Evolutionary conservation across 1,140 invertebrate genomes (phyloP), one percentile per base, ranked within the genome.

Genomic region (Asbolus verrucosus): DNA sequence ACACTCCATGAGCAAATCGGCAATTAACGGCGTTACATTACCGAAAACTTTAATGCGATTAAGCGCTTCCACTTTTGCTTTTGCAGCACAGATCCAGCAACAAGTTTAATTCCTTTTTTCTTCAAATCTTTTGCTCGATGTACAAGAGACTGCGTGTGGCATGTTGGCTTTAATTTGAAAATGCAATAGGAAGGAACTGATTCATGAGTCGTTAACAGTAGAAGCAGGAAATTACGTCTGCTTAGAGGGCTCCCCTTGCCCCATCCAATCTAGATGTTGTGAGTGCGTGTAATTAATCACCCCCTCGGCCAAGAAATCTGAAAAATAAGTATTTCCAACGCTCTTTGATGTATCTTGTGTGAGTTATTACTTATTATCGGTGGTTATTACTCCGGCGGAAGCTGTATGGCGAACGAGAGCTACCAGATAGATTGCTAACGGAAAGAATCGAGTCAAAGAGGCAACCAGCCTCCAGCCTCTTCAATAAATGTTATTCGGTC

Each of bases 121-220:
- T 6, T 54, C 18, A 8, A 13, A 27, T 54, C 21, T n/a, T 43
- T 5, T 41, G 13, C 27, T 41, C 18, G 19, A 14, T 33, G 13
- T 5, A 39, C 9, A 14, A 14, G 21, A 27, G 14, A 11, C 33
- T 36, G 46, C 14, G 46, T 54, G 21, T 54, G 46, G 46, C 54
- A 60, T 39, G 33, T 69, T 61, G 21, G 24, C 43, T 41, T 65
- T 69, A 73, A 73, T 73, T 71, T 61, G 62, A 73, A 69, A 73
- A 68, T 65, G 69, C 65, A 67, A 73, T 73, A 73, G 72, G 72
- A 73, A 73, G 69, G 72, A 71, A 73, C 72, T 68, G 69, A 69
- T 73, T 71, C 65, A 50, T 41, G 60, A 62, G 46, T 66, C 63
- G 54, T 63, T 39, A 71, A 69, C 65, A 71, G 68, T 46, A 67